These are phyloP conservation scores for Craterocephalus amniculus DNA, from an alignment of 2,797 vertebrate species.

Conservation along the genomic window DNA sequence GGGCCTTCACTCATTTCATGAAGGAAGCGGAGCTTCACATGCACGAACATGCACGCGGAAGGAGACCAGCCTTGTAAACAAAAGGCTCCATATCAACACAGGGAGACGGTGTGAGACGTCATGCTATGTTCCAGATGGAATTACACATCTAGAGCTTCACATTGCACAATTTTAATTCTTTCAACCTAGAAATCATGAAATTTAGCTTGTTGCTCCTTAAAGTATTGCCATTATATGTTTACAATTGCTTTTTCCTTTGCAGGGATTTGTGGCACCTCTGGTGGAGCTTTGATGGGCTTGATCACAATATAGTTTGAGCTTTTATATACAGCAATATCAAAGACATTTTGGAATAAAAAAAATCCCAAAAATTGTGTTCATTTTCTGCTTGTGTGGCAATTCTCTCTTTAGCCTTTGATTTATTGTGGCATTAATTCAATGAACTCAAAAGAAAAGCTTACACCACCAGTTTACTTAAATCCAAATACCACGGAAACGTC, in stretches of 20 bases:
- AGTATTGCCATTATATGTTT: constrained; percentile 13
- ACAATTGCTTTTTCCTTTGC: constrained; percentile 15
- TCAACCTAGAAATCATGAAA: too few species aligned
- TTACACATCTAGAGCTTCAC: too few species aligned
- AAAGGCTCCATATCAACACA: too few species aligned
- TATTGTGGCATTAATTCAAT: constrained; percentile 53
- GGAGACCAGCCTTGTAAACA: too few species aligned
- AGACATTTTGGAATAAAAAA: constrained; percentile 26
- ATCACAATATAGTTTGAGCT: constrained; percentile 38
- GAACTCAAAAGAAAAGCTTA: constrained; percentile 24
- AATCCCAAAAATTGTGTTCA: constrained; percentile 31
- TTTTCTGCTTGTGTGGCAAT: constrained; percentile 44
- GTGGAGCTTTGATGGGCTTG: constrained; percentile 39
- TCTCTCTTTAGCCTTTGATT: constrained; percentile 40
- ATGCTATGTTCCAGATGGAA: too few species aligned
- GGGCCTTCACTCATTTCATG: too few species aligned
- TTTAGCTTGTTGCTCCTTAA: too few species aligned
- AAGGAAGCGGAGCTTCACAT: too few species aligned
- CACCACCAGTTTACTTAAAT: constrained; percentile 24
- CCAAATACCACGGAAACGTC: constrained; percentile 15
- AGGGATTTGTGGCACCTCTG: constrained; percentile 8
- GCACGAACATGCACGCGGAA: too few species aligned
- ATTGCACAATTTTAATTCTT: too few species aligned
- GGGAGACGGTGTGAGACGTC: too few species aligned
- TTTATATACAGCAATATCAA: constrained; percentile 24